Percentiles rank a stretch among this genome's conserved stretches.
Conservation (phyloP, 2,113 vertebrate genomes). For the Hemiscyllium ocellatum region DNA sequence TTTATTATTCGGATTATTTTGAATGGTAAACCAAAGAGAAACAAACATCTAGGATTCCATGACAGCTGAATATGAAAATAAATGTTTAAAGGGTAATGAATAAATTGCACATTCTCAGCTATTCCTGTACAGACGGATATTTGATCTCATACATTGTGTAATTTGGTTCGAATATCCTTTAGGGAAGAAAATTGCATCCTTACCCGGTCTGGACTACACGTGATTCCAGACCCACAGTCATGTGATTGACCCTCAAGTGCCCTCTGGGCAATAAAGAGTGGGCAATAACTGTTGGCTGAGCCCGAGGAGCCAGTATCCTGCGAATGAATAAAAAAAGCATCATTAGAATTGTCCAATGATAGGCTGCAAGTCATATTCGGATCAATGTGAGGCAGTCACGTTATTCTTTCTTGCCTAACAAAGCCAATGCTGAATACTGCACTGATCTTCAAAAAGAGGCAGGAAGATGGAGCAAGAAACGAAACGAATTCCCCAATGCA, state of each 20-base stretch:
- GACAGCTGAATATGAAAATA: neutral
- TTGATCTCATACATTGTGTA: neutral
- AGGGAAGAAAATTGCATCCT: too few relatives aligned
- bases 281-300: too few relatives aligned
- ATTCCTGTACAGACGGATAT: neutral
- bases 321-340: too few relatives aligned
- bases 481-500: neutral
- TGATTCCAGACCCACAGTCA: too few relatives aligned
- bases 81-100: neutral
- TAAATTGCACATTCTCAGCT: neutral
- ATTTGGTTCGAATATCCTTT: too few relatives aligned
- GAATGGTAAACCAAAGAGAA: neutral
- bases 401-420: neutral
- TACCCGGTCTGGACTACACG: too few relatives aligned
- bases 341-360: neutral
- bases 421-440: neutral
- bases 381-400: neutral
- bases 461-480: neutral
- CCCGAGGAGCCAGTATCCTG: too few relatives aligned
- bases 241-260: too few relatives aligned
- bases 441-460: neutral
- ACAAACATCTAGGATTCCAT: neutral
- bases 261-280: too few relatives aligned
- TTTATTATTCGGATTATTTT: neutral
- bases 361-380: neutral